Percentiles rank a stretch among this genome's conserved stretches.
These are phyloP conservation scores for Eubasilissa regina DNA, from an alignment of 1,140 invertebrate genomes.

Conservation along the genomic window DNA sequence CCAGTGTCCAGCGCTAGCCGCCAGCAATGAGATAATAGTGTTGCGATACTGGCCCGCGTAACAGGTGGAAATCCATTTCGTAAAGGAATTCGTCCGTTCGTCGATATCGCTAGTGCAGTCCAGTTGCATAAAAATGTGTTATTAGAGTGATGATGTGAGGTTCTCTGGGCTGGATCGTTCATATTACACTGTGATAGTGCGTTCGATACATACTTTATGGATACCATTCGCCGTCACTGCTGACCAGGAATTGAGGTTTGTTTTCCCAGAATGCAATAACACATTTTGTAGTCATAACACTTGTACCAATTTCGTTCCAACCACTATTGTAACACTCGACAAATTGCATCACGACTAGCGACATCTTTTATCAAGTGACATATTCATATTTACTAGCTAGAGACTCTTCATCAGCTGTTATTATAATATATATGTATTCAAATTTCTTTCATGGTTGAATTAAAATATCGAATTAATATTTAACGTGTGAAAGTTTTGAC, in stretches of 20 bases:
- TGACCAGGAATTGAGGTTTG: conserved; percentile 17
- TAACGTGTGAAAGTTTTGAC: too few species aligned
- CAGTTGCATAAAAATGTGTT: conserved; percentile 50
- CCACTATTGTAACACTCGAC: too few species aligned
- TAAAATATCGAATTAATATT: too few species aligned
- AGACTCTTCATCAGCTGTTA: too few species aligned
- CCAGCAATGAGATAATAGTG: not conserved
- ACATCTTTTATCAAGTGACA: too few species aligned
- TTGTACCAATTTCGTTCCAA: too few species aligned
- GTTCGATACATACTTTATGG: conserved; percentile 38
- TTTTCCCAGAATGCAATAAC: too few species aligned
- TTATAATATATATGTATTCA: too few species aligned
- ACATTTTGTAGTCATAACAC: too few species aligned
- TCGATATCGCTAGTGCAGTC: conserved; percentile 36
- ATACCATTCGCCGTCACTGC: conserved; percentile 18
- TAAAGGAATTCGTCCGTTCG: conserved; percentile 29
- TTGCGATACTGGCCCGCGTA: conserved; percentile 30
- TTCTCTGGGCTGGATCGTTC: conserved; percentile 13
- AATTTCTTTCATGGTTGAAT: too few species aligned
- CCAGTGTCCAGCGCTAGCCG: not conserved
- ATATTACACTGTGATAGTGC: not conserved
- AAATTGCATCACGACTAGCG: too few species aligned
- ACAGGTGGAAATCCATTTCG: conserved; percentile 38
- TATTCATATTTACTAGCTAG: too few species aligned
- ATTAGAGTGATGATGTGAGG: conserved; percentile 42